Evolutionary conservation across 2,113 vertebrate species (phyloP), one percentile per base, ranked within the genome.

Genomic region (Eira barbara): DNA sequence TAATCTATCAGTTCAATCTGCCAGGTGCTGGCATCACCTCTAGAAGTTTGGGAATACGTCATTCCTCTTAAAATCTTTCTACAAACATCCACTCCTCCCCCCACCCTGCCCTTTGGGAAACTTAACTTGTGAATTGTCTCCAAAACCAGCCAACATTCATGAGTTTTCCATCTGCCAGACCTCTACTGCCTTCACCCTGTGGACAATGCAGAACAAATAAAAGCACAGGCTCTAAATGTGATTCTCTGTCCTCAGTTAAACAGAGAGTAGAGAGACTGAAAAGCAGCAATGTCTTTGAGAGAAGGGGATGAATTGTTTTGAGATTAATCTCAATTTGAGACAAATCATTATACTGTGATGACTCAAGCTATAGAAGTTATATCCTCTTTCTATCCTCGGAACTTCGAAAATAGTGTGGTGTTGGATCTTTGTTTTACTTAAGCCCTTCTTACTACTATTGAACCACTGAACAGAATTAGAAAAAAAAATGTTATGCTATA

Each of bases 1-100:
- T 97, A 97, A 97, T 97, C 94, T 88, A 90, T 94, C 85, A 92
- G 14, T 92, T 85, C 69, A 86, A 39, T 89, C 80, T 96, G 29
- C 84, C 95, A 93, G 83, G 84, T 78, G 57, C 83, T 73, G 23
- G 20, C 80, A 88, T 93, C 86, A 90, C 14, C 36, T 82, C 76
- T 45, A 85, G 84, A n/a, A 74, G 74, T 74, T 55, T 85, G 27
- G n/a, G 52, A 95, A 74, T 74, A 94, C 1, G 42, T 67, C n/a
- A 55, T 92, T 97, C 47, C n/a, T 82, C 85, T 67, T 86, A 67
- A 91, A 81, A 34, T 6, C 17, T 76, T 65, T 18, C 31, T 67
- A 34, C 34, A 92, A 92, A 92, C 67, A 95, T 23, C 29, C 21
- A 18, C 11, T 34, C 36, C 47, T 81, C 79, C 12, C 20, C 57